phyloP scores from a whole-genome alignment of 30 jellyfish, hydroid and myxozoan genomes.

The Cassiopea andromeda region DNA sequence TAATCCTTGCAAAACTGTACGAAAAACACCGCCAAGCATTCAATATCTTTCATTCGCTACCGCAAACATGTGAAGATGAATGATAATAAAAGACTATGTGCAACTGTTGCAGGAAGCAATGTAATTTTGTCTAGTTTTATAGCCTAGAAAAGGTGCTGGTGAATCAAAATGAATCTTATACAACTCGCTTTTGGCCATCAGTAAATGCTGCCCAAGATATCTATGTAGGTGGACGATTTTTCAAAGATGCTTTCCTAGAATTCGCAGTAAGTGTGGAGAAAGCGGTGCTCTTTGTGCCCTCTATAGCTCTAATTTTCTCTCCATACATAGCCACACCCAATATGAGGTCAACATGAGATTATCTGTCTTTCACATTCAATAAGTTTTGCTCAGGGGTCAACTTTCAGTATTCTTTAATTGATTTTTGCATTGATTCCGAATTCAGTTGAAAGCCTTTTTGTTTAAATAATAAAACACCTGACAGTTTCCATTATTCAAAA shows the following conservation, averaged over 20 bases:
- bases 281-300: conserved; percentile 61
- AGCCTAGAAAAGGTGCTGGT: not conserved
- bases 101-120: not conserved
- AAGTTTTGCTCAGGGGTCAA: conserved; percentile 66
- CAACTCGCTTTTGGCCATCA: not conserved
- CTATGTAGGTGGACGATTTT: not conserved
- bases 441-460: conserved; percentile 49
- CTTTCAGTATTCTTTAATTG: conserved; percentile 44
- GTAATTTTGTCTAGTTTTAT: not conserved
- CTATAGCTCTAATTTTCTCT: conserved; percentile 50
- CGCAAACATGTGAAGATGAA: not conserved
- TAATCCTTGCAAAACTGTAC: conserved; percentile 7
- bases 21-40: conserved; percentile 3
- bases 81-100: not conserved
- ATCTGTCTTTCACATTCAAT: conserved; percentile 27
- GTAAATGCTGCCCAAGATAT: not conserved
- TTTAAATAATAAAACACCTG: conserved; percentile 58
- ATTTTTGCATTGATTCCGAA: conserved; percentile 50
- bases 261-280: conserved; percentile 11
- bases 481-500: conserved; percentile 53
- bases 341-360: conserved; percentile 41
- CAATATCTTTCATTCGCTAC: not conserved
- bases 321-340: conserved; percentile 74
- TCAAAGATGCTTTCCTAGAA: not conserved
- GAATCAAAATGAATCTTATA: not conserved